A percentile compares a stretch with the other conserved stretches of the same genome.
phyloP scores from a whole-genome alignment of 2,888 invertebrate genomes.

The Melolontha melolontha region DNA sequence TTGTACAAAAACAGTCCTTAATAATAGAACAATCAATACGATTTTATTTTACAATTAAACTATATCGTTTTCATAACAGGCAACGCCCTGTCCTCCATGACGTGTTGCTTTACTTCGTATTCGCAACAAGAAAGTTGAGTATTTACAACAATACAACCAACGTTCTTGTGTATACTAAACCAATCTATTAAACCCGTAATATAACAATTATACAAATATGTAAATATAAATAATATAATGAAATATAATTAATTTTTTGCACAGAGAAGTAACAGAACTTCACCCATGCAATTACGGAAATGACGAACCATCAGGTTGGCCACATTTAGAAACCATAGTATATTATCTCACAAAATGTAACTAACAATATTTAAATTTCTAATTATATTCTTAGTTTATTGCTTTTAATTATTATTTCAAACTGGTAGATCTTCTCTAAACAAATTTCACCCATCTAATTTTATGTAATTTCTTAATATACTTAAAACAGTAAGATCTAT shows the following conservation, averaged over 20 bases:
- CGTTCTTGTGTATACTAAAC: conserved; percentile 46
- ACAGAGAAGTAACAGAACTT: conserved; percentile 53
- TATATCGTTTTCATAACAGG: conserved; percentile 37
- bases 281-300: conserved; percentile 56
- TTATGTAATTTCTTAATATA: too few species aligned
- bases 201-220: conserved; percentile 47
- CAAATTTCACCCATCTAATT: too few species aligned
- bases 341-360: background rate
- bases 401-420: too few species aligned
- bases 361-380: too few species aligned
- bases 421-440: too few species aligned
- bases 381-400: too few species aligned
- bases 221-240: conserved; percentile 46
- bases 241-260: conserved; percentile 47
- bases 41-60: conserved; percentile 31
- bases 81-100: conserved; percentile 53
- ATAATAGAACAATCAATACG: conserved; percentile 26
- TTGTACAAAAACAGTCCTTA: conserved; percentile 30
- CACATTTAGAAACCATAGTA: background rate
- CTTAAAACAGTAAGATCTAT: too few species aligned
- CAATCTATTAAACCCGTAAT: conserved; percentile 43
- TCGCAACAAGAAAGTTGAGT: conserved; percentile 47
- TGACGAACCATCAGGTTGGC: conserved; percentile 47
- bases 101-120: conserved; percentile 45
- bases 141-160: conserved; percentile 45